Percentiles rank a stretch among this genome's conserved stretches.
Conservation (phyloP, 2,113 vertebrate genomes). For the Phalacrocorax pelagicus region DNA sequence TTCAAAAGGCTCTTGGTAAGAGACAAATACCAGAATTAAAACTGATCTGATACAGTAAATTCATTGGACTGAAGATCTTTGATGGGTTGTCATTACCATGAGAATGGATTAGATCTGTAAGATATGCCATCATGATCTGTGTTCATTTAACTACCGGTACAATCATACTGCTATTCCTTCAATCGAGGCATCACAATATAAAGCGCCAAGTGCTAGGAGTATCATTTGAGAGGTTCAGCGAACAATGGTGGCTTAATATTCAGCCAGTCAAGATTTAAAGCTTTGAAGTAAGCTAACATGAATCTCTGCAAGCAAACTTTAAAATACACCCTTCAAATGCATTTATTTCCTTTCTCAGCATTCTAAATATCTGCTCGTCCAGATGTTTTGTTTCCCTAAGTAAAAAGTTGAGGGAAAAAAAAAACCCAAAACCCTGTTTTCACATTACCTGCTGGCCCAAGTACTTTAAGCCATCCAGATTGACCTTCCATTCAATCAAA, state of each 20-base stretch:
- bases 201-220: neutral
- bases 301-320: neutral
- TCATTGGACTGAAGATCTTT: neutral
- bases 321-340: neutral
- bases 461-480: conserved; percentile 92
- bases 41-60: neutral
- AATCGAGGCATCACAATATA: neutral
- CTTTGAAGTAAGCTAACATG: neutral
- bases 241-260: neutral
- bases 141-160: neutral
- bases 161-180: neutral
- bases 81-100: neutral
- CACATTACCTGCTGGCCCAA: conserved; percentile 91
- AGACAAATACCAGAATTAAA: neutral
- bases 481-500: conserved; percentile 96
- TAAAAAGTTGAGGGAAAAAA: neutral
- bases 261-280: neutral
- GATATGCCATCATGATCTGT: neutral
- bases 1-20: neutral
- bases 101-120: neutral
- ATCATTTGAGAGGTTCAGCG: neutral
- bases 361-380: neutral
- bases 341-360: neutral
- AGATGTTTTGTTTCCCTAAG: neutral
- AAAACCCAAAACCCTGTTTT: neutral